Conservation (phyloP, 1,140 invertebrate genomes). For the Listronotus bonariensis region DNA sequence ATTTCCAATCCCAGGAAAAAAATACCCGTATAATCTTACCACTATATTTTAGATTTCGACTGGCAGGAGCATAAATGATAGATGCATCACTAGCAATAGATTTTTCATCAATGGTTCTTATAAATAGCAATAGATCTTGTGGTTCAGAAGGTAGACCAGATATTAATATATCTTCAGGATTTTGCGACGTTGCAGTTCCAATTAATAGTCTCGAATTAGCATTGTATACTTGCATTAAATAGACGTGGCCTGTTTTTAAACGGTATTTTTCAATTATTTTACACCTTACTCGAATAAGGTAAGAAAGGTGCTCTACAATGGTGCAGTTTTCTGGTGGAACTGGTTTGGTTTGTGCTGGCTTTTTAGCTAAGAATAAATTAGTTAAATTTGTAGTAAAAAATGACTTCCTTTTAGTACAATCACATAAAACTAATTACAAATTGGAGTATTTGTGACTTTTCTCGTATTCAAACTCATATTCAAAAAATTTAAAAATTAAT, state of each 20-base stretch:
- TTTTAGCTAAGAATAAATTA: background rate
- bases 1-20: background rate
- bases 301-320: slow-evolving; percentile 57
- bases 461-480: too few species aligned
- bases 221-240: slow-evolving; percentile 63
- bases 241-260: slow-evolving; percentile 53
- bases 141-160: slow-evolving; percentile 57
- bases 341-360: slow-evolving; percentile 39
- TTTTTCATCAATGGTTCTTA: slow-evolving; percentile 60
- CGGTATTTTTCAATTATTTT: slow-evolving; percentile 52
- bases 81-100: slow-evolving; percentile 60
- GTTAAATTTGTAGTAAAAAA: background rate
- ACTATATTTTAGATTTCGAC: slow-evolving; percentile 38
- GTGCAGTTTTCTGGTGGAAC: slow-evolving; percentile 56
- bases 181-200: slow-evolving; percentile 59
- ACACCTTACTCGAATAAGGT: slow-evolving; percentile 59
- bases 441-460: too few species aligned
- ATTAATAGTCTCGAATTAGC: slow-evolving; percentile 59
- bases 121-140: slow-evolving; percentile 59
- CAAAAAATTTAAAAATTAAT: too few species aligned
- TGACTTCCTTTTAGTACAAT: too few species aligned
- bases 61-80: slow-evolving; percentile 55
- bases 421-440: too few species aligned
- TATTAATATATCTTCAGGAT: slow-evolving; percentile 58
- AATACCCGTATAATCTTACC: slow-evolving; percentile 53